Base-by-base conservation (phyloP, 2,888 invertebrate genomes). In the Gasteruption jaculator region DNA sequence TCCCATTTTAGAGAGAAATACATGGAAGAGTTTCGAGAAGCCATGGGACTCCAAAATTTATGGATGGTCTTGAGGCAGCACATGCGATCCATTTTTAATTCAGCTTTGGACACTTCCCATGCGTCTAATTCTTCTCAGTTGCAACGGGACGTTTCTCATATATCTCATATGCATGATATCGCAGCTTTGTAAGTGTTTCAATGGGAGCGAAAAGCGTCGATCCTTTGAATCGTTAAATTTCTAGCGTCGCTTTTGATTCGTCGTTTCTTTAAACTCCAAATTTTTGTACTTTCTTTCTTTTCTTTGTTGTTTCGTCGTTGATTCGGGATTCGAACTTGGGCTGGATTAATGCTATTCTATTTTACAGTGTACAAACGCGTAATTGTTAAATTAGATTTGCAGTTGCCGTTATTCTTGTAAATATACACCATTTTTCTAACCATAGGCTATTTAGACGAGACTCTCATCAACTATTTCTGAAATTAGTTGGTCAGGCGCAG, bases 401-500 rank as follows among this genome's bases (percentile, higher is more conserved):
- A 21, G n/a, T n/a, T n/a, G 27, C 5, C 2, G 15, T 10, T 20
- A 20, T 8, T 8, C 11, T 33, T 15, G 11, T 26, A n/a, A 27
- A n/a, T 34, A 20, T 31, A 5, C 16, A 36, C 16, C 27, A 29
- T 34, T 8, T 30, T 26, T 43, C n/a, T 22, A 42, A 31, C 52
- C 55, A 12, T 46, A 79, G 79, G 54, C 64, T 79, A 41, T 74
- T 76, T 58, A 71, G 73, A 36, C 66, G 73, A 46, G 81, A 84
- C 70, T 77, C 82, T 22, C 80, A 82, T 62, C 81, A 81, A 60
- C 70, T 83, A 46, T 81, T 79, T 58, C 73, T 80, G 60, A 75
- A 80, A 57, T 66, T 83, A 49, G 79, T 82, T 57, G 76, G 78
- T 40, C 77, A 81, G 58, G 75, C 80, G 18, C 75, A 79, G 53